phyloP scores from a whole-genome alignment of 2,888 invertebrate genomes.

The Drepana falcataria region DNA sequence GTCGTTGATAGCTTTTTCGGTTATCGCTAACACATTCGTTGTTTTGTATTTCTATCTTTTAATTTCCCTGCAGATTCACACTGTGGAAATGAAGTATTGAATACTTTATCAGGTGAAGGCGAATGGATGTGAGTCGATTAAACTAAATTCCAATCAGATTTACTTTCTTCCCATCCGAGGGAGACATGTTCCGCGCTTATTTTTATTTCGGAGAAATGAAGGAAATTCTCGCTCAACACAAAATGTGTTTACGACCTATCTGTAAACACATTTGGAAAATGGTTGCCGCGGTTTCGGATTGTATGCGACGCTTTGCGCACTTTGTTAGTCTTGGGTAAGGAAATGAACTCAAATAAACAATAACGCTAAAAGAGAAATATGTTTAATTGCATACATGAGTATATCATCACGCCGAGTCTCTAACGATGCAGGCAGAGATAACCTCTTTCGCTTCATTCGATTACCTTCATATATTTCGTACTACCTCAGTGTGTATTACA shows the following conservation, averaged over 20 bases:
- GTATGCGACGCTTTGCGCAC: background rate
- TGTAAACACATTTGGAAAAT: background rate
- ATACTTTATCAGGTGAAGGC: constrained; percentile 28
- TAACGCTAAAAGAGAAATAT: too few species aligned
- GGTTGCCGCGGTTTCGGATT: background rate
- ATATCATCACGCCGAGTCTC: too few species aligned
- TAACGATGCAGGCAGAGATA: too few species aligned
- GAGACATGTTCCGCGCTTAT: background rate
- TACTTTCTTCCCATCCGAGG: background rate
- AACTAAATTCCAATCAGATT: constrained; percentile 16
- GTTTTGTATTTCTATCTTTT: background rate
- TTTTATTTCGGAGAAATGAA: background rate
- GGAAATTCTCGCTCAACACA: background rate
- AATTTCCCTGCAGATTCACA: background rate
- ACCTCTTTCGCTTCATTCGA: too few species aligned
- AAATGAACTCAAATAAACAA: too few species aligned
- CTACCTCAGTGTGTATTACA: too few species aligned
- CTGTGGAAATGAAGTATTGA: constrained; percentile 30
- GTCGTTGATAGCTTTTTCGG: too few species aligned
- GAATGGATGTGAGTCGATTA: constrained; percentile 35
- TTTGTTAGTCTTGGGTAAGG: background rate
- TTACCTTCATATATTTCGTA: too few species aligned
- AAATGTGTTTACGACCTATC: background rate
- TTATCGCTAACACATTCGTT: too few species aligned
- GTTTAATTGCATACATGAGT: too few species aligned